Evolutionary conservation across 2,113 vertebrate genomes (phyloP).

Genomic region (Alouatta palliata): DNA sequence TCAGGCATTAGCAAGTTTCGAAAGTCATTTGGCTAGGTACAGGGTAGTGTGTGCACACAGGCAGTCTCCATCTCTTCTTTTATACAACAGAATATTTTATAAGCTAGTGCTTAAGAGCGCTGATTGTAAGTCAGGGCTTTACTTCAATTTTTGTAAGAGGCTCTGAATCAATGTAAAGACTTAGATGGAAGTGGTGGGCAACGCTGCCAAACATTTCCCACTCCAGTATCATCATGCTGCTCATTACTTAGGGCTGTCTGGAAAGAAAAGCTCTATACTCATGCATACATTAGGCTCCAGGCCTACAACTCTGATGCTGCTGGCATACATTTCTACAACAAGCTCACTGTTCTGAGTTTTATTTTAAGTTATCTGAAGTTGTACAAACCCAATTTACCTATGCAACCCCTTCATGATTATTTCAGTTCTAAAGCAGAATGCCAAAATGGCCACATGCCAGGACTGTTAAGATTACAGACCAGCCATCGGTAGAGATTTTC

Average conservation of each 20-base stretch:
- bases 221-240: fast-evolving
- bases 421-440: neutral
- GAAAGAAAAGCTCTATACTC: neutral
- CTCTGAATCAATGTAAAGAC: neutral
- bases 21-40: fast-evolving
- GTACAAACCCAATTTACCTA: neutral
- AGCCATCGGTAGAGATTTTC: neutral
- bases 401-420: neutral
- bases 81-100: neutral
- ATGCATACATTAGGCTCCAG: fast-evolving
- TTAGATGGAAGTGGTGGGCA: neutral
- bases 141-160: neutral
- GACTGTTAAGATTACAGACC: too few species aligned
- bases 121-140: neutral
- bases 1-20: neutral
- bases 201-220: neutral
- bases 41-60: fast-evolving
- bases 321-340: neutral
- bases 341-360: neutral
- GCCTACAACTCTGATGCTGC: neutral
- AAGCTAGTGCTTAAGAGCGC: fast-evolving
- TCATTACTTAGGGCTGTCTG: fast-evolving
- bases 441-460: neutral
- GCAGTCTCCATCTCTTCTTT: fast-evolving
- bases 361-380: neutral